Conservation (phyloP, 2,113 vertebrate species). For the Podiceps cristatus region DNA sequence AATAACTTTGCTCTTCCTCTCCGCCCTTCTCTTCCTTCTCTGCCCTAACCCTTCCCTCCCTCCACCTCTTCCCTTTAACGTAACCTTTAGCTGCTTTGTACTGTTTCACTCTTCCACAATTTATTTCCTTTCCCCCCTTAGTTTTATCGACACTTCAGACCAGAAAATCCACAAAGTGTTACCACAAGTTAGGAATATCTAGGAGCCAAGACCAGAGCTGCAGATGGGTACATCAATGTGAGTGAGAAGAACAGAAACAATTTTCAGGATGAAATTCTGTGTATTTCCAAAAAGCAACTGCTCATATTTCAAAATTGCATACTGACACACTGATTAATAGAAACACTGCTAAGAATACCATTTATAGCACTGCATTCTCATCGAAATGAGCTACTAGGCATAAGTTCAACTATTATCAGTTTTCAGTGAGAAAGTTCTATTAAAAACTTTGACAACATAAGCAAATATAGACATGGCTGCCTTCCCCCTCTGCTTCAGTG, state of each 20-base stretch:
- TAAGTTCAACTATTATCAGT: neutral
- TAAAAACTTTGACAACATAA: neutral
- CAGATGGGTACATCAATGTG: neutral
- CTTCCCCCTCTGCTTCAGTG: neutral
- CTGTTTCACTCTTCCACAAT: neutral
- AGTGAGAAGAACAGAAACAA: neutral
- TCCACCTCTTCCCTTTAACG: no score
- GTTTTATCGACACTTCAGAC: neutral
- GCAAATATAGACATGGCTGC: neutral
- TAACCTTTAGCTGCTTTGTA: neutral
- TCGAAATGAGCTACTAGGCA: neutral
- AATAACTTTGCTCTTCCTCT: neutral
- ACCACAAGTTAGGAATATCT: fast-evolving
- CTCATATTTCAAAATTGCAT: neutral
- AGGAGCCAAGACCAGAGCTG: neutral
- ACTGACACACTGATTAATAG: neutral
- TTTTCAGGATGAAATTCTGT: neutral
- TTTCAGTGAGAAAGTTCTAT: neutral
- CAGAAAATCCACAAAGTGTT: neutral
- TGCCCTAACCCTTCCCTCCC: neutral
- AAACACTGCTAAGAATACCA: neutral
- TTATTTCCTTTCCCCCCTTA: neutral
- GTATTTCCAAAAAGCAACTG: neutral
- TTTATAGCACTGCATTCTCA: neutral
- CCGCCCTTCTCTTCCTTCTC: neutral